Conservation (phyloP, 2,797 vertebrate species). For the Manis crassicaudata region DNA sequence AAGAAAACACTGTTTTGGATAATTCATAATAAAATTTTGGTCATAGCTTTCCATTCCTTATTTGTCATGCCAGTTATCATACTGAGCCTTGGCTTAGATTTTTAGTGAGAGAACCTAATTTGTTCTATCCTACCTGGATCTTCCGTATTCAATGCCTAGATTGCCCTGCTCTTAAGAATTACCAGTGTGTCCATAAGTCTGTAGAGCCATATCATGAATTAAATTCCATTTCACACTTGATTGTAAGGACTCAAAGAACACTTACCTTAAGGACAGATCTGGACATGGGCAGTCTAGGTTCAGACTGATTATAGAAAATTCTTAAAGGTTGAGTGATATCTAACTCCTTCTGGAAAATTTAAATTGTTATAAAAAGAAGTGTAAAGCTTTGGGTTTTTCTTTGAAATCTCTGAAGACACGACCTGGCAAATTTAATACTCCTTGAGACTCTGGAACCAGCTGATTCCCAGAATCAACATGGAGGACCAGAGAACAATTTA, state of each 20-base stretch:
- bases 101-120: background rate
- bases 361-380: background rate
- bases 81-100: conserved; percentile 19
- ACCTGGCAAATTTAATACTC: background rate
- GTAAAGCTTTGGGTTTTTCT: background rate
- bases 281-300: background rate
- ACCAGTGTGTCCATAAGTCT: background rate
- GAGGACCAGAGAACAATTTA: background rate
- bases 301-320: background rate
- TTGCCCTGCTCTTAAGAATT: background rate
- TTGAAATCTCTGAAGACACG: conserved; percentile 44
- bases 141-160: background rate
- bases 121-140: background rate
- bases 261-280: background rate
- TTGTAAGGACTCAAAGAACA: background rate
- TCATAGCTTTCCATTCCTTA: background rate
- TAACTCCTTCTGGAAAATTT: background rate
- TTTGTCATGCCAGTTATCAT: background rate
- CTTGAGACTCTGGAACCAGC: background rate
- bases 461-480: background rate
- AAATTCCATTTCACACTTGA: conserved; percentile 14
- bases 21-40: conserved; percentile 23
- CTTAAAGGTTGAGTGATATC: conserved; percentile 1
- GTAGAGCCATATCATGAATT: background rate
- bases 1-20: conserved; percentile 28